A percentile compares a stretch with the other conserved stretches of the same genome.
phyloP scores from a whole-genome alignment of 1,140 invertebrate species.

The Chlorops oryzae region DNA sequence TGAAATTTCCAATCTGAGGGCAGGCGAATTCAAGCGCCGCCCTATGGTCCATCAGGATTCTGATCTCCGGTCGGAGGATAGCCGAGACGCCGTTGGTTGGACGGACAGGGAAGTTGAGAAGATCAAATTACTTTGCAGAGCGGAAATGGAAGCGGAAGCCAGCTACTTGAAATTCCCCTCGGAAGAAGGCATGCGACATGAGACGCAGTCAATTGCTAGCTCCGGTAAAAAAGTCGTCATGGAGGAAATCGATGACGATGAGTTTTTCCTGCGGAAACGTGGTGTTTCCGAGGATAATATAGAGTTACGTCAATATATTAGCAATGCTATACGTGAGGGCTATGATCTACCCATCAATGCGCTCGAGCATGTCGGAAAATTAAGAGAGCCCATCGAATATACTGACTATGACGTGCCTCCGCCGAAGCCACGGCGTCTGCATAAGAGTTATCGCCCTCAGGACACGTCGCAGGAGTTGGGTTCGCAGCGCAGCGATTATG shows the following conservation, averaged over 20 bases:
- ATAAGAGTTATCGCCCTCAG: conserved; percentile 32
- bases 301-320: conserved; percentile 66
- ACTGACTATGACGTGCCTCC: conserved; percentile 43
- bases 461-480: conserved; percentile 37
- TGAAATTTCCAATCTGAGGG: conserved; percentile 39
- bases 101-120: conserved; percentile 42
- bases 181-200: conserved; percentile 22
- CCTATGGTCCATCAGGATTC: conserved; percentile 45
- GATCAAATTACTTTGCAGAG: conserved; percentile 39
- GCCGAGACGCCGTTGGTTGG: conserved; percentile 34
- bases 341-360: conserved; percentile 62
- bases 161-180: conserved; percentile 35
- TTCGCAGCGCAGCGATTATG: conserved; percentile 37
- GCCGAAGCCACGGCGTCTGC: conserved; percentile 37
- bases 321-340: conserved; percentile 70
- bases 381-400: conserved; percentile 29
- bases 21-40: conserved; percentile 40
- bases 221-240: conserved; percentile 57
- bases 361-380: conserved; percentile 53
- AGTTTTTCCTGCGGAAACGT: conserved; percentile 73
- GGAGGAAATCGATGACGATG: conserved; percentile 79
- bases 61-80: conserved; percentile 45
- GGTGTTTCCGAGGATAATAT: conserved; percentile 77
- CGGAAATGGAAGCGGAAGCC: conserved; percentile 37
- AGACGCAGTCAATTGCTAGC: conserved; percentile 45